These are phyloP conservation scores for Drosophila punjabiensis DNA, from an alignment of 1,140 invertebrate species.

Conservation along the genomic window DNA sequence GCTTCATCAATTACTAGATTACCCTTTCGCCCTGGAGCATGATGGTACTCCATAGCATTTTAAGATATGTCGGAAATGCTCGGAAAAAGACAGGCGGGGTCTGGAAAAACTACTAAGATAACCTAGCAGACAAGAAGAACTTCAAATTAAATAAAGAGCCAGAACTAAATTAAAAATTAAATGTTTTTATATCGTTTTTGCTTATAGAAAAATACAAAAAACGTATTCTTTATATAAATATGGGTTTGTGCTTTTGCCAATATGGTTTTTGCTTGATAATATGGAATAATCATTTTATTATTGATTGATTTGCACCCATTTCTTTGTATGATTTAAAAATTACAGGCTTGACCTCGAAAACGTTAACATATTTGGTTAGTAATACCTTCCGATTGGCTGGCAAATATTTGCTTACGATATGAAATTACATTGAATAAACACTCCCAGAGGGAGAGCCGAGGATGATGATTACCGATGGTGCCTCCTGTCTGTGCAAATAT, in stretches of 20 bases:
- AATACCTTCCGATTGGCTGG: conserved; percentile 2
- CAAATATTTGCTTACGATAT: conserved; percentile 11
- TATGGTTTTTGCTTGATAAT: not conserved
- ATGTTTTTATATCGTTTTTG: not conserved
- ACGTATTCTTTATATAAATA: not conserved
- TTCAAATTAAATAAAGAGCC: not conserved
- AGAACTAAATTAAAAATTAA: not conserved
- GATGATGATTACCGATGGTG: not conserved
- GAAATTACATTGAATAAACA: not conserved
- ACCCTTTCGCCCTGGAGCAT: conserved; percentile 1
- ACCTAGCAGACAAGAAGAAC: not conserved
- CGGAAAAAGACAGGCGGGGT: not conserved
- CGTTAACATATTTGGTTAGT: conserved; percentile 4
- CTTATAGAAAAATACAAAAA: not conserved
- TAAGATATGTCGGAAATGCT: not conserved
- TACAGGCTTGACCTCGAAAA: conserved; percentile 5
- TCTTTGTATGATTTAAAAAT: conserved; percentile 15
- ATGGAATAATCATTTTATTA: not conserved
- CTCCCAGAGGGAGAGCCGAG: not conserved
- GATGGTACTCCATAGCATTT: not conserved
- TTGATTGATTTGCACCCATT: conserved; percentile 5
- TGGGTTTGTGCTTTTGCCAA: not conserved
- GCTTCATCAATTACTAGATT: conserved; percentile 18
- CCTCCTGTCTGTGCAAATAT: not conserved
- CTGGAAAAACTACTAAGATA: not conserved